Conservation (phyloP, 2,113 vertebrate species). For the Lipophrys pholis region DNA sequence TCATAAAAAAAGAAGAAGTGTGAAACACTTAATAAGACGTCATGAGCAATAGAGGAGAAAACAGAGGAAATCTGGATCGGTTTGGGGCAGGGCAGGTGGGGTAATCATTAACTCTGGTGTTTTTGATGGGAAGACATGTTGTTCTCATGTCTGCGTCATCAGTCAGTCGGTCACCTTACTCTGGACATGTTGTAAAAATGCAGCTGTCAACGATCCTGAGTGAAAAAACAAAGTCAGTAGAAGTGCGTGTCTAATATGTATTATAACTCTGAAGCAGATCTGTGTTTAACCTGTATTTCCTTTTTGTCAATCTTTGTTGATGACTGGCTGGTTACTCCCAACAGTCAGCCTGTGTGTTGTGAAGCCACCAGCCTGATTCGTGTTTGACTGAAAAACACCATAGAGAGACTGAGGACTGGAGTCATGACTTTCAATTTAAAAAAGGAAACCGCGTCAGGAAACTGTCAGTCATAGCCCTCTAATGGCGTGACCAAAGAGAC, state of each 20-base stretch:
- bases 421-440: slow-evolving; percentile 51
- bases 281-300: not conserved
- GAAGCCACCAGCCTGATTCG: not conserved
- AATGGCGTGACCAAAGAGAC: slow-evolving; percentile 57
- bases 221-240: not conserved
- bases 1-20: not conserved
- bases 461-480: slow-evolving; percentile 60
- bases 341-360: no score
- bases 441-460: slow-evolving; percentile 58
- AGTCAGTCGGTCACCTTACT: not conserved
- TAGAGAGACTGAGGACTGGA: slow-evolving; percentile 5
- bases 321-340: no score
- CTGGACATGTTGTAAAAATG: not conserved
- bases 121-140: not conserved
- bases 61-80: not conserved
- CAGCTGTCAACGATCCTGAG: not conserved
- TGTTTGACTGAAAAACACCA: slow-evolving; percentile 30
- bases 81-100: not conserved
- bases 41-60: not conserved
- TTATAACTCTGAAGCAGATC: not conserved
- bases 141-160: not conserved
- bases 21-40: not conserved
- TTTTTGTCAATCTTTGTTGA: slow-evolving; percentile 4
- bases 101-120: not conserved
- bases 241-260: not conserved